phyloP scores from a whole-genome alignment of 2,797 vertebrate species.

The Amphiprion clarkii region DNA sequence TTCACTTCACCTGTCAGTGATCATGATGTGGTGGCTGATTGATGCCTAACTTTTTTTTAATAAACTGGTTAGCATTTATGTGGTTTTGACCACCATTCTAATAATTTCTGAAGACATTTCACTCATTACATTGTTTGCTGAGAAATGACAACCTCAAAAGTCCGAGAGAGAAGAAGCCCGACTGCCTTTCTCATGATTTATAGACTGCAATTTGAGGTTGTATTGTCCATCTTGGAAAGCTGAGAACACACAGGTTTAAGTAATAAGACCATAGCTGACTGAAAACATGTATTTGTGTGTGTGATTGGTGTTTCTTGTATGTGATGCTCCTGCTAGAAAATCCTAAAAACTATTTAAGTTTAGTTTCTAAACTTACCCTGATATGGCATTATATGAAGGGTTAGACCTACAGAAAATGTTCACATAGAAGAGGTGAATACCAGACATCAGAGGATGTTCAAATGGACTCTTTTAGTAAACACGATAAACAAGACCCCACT shows the following conservation, averaged over 20 bases:
- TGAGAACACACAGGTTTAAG: background rate
- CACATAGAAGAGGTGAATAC: background rate
- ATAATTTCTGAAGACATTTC: background rate
- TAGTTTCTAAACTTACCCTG: too few species aligned
- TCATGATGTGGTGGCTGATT: too few species aligned
- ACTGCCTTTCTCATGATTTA: background rate
- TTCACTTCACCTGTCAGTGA: too few species aligned
- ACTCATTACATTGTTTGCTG: background rate
- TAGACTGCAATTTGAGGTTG: background rate
- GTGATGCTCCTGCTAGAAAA: background rate
- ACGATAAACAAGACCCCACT: constrained; percentile 14
- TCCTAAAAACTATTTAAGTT: too few species aligned
- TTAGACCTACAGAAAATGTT: background rate
- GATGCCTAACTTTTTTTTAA: too few species aligned
- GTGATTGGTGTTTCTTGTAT: background rate
- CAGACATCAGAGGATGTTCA: background rate
- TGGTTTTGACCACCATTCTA: background rate
- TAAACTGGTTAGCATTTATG: background rate
- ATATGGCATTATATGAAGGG: too few species aligned
- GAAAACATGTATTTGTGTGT: background rate
- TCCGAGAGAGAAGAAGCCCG: background rate
- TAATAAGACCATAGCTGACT: background rate
- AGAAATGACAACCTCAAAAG: background rate
- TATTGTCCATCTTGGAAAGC: too few species aligned
- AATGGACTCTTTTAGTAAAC: constrained; percentile 26